A percentile compares a stretch with the other conserved stretches of the same genome.
phyloP scores from a whole-genome alignment of 2,888 invertebrate genomes.

The Phyto melanocephala region DNA sequence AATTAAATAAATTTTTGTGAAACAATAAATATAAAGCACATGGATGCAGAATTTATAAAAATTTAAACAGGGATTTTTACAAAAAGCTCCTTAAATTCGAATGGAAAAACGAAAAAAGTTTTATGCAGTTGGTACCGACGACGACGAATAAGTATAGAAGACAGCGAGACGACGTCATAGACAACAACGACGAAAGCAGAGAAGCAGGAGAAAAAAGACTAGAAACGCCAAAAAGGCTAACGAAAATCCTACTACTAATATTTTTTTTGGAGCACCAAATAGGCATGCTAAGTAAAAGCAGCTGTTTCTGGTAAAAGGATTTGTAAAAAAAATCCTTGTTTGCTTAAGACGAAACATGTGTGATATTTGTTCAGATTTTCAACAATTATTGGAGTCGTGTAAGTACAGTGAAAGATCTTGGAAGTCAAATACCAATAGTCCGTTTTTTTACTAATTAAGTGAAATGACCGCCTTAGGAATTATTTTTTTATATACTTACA shows the following conservation, averaged over 20 bases:
- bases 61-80: slow-evolving; percentile 29
- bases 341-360: slow-evolving; percentile 83
- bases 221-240: slow-evolving; percentile 56
- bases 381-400: slow-evolving; percentile 92
- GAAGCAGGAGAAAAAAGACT: neutral
- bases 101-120: slow-evolving; percentile 64
- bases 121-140: slow-evolving; percentile 50
- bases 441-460: no score
- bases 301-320: slow-evolving; percentile 32
- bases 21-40: slow-evolving; percentile 33
- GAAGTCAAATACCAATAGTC: no score
- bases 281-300: slow-evolving; percentile 30
- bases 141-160: slow-evolving; percentile 61
- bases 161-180: slow-evolving; percentile 52
- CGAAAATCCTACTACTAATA: neutral
- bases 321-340: neutral
- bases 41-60: slow-evolving; percentile 52
- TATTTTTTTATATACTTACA: no score
- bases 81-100: slow-evolving; percentile 41
- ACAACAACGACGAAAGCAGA: slow-evolving; percentile 44
- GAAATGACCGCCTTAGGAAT: no score
- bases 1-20: slow-evolving; percentile 37
- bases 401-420: slow-evolving; percentile 78
- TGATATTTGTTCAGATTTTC: slow-evolving; percentile 96
- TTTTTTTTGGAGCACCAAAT: slow-evolving; percentile 2